A percentile compares a stretch with the other conserved stretches of the same genome.
These are phyloP conservation scores for Metacarcinus magister DNA, from an alignment of 2,888 invertebrate species.

Conservation along the genomic window DNA sequence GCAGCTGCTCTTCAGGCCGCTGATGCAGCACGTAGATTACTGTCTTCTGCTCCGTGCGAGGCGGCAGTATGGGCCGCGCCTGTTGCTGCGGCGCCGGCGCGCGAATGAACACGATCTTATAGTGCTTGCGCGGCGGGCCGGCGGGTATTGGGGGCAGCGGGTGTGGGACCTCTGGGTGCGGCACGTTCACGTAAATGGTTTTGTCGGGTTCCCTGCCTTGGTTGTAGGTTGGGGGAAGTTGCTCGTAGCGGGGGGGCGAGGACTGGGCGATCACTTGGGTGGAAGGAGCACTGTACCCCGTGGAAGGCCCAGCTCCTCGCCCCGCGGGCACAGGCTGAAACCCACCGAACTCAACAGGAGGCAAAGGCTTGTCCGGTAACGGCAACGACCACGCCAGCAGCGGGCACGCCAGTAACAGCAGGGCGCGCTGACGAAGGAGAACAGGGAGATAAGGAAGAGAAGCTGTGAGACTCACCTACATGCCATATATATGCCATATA, in stretches of 20 bases:
- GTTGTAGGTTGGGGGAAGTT: background rate
- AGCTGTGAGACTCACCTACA: background rate
- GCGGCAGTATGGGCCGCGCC: slow-evolving; percentile 91
- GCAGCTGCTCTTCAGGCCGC: slow-evolving; percentile 87
- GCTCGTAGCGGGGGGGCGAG: background rate
- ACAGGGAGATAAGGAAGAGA: background rate
- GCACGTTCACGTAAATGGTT: slow-evolving; percentile 95
- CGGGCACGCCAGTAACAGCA: slow-evolving; percentile 68
- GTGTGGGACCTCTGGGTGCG: slow-evolving; percentile 93
- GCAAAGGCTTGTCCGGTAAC: slow-evolving; percentile 56
- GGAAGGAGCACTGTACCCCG: slow-evolving; percentile 63
- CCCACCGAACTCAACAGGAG: slow-evolving; percentile 27
- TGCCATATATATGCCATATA: background rate
- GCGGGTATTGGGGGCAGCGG: slow-evolving; percentile 88
- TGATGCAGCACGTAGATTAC: slow-evolving; percentile 94
- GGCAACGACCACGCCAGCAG: slow-evolving; percentile 52
- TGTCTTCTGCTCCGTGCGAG: slow-evolving; percentile 95
- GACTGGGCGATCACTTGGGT: background rate
- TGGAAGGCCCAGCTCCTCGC: slow-evolving; percentile 63
- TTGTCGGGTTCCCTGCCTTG: slow-evolving; percentile 86
- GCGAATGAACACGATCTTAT: slow-evolving; percentile 94
- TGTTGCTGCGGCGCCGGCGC: slow-evolving; percentile 93
- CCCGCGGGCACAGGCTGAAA: slow-evolving; percentile 61
- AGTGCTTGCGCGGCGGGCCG: slow-evolving; percentile 93
- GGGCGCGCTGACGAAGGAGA: slow-evolving; percentile 50